phyloP scores from a whole-genome alignment of 2,113 vertebrate genomes.

The Ceuthmochares aereus region DNA sequence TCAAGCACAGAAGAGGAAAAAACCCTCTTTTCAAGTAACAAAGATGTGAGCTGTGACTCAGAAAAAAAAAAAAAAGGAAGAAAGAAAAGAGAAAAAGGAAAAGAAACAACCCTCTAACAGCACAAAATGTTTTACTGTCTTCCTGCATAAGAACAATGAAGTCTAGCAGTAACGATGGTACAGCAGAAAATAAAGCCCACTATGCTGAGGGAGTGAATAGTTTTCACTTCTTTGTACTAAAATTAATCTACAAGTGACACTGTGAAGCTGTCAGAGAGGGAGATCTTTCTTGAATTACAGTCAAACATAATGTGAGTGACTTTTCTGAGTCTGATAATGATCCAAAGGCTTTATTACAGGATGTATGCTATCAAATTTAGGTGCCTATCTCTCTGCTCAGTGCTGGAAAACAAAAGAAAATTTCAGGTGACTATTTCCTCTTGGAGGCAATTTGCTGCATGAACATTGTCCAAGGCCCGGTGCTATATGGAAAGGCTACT shows the following conservation, averaged over 20 bases:
- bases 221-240: neutral
- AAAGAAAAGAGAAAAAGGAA: neutral
- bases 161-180: neutral
- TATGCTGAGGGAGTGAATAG: neutral
- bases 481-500: neutral
- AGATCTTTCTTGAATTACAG: neutral
- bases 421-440: neutral
- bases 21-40: accelerated
- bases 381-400: neutral
- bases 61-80: neutral
- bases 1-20: neutral
- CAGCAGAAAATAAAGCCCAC: neutral
- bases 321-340: neutral
- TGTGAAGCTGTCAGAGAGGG: neutral
- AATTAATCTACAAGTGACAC: neutral
- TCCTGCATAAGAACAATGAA: neutral
- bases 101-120: neutral
- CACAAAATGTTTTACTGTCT: neutral
- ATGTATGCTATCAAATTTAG: neutral
- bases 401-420: neutral
- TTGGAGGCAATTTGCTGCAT: neutral
- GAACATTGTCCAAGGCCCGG: neutral
- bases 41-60: neutral
- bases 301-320: neutral
- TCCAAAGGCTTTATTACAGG: neutral